These are phyloP conservation scores for Pteria penguin DNA, from an alignment of 2,888 invertebrate genomes.

Conservation along the genomic window DNA sequence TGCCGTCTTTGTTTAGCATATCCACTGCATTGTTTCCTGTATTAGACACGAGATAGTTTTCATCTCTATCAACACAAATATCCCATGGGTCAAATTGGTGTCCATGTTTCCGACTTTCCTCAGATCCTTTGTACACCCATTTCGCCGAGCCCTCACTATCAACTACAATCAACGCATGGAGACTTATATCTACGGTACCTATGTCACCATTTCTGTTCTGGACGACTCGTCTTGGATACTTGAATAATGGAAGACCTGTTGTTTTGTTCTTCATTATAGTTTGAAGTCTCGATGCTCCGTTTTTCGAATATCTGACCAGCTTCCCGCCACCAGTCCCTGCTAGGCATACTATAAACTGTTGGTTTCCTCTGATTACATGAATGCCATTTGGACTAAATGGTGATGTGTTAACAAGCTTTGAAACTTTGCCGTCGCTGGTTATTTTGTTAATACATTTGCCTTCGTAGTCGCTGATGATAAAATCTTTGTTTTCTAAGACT, in stretches of 20 bases:
- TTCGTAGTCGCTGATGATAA: slow-evolving; percentile 16
- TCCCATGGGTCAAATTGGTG: slow-evolving; percentile 23
- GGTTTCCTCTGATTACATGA: slow-evolving; percentile 2
- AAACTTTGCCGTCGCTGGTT: background rate
- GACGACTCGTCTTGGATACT: slow-evolving; percentile 15
- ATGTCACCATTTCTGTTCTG: slow-evolving; percentile 10
- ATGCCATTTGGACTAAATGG: slow-evolving; percentile 27
- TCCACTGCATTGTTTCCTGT: slow-evolving; percentile 9
- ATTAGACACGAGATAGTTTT: slow-evolving; percentile 11
- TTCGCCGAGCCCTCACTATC: background rate
- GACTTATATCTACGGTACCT: slow-evolving; percentile 4
- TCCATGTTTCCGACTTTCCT: slow-evolving; percentile 11
- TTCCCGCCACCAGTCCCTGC: slow-evolving; percentile 20
- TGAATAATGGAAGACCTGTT: slow-evolving; percentile 12
- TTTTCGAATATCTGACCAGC: slow-evolving; percentile 10
- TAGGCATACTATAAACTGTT: slow-evolving; percentile 11
- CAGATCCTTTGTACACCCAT: slow-evolving; percentile 19
- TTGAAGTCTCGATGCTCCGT: slow-evolving; percentile 10
- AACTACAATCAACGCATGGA: slow-evolving; percentile 1
- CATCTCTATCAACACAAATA: background rate
- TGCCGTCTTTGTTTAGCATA: slow-evolving; percentile 2
- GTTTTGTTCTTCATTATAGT: slow-evolving; percentile 15
- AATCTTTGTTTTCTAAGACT: slow-evolving; percentile 13
- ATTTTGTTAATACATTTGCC: slow-evolving; percentile 6
- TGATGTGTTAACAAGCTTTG: slow-evolving; percentile 22